A percentile compares a stretch with the other conserved stretches of the same genome.
Conservation (phyloP, 2,113 vertebrate genomes). For the Scopus umbretta region DNA sequence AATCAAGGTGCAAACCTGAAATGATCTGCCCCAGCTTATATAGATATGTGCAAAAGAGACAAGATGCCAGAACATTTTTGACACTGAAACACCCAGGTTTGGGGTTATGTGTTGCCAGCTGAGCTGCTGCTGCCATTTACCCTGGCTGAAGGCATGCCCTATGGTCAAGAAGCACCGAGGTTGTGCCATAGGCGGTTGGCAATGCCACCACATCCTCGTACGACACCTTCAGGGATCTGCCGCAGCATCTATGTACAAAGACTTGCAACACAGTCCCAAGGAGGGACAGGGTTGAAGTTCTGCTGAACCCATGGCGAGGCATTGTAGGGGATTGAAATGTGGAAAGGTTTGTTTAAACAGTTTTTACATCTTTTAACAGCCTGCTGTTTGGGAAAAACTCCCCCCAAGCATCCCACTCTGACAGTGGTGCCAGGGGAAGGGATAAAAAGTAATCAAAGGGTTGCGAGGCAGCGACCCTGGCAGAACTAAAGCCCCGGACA, state of each 20-base stretch:
- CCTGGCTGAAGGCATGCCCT: not conserved
- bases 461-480: accelerated
- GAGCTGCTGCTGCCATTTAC: not conserved
- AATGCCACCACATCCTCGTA: too few species aligned
- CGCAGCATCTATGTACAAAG: not conserved
- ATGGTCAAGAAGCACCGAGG: not conserved
- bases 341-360: not conserved
- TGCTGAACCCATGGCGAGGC: not conserved
- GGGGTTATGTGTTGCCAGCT: not conserved
- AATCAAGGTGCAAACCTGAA: not conserved
- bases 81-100: not conserved
- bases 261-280: not conserved
- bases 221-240: not conserved
- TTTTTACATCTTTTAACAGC: not conserved
- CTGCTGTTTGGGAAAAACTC: not conserved
- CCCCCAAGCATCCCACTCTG: too few species aligned
- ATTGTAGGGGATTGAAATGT: accelerated
- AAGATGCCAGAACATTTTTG: not conserved
- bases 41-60: not conserved
- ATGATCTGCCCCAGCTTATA: not conserved
- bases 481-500: not conserved
- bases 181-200: not conserved
- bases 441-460: not conserved
- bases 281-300: not conserved
- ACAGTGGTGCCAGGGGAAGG: not conserved